Percentiles rank a stretch among this genome's conserved stretches.
Evolutionary conservation across 2,113 vertebrate species (phyloP).

Genomic region (Oplegnathus fasciatus): DNA sequence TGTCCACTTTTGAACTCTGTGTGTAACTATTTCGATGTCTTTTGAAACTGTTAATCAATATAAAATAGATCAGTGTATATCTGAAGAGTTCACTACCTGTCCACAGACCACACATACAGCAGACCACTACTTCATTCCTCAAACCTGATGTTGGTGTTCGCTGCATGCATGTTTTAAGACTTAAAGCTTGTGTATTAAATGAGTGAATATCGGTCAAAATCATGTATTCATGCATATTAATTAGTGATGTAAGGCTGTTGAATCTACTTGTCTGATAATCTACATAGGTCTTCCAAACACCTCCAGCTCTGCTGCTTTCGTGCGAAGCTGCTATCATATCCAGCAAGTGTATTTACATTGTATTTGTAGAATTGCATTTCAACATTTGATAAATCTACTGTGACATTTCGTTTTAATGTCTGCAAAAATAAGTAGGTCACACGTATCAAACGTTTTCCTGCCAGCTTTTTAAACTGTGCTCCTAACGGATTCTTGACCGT

Average conservation of each 20-base stretch:
- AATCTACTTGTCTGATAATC: slow-evolving; percentile 27
- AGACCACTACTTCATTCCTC: not conserved
- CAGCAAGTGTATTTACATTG: slow-evolving; percentile 19
- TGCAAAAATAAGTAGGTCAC: not conserved
- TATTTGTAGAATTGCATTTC: not conserved
- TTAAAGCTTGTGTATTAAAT: slow-evolving; percentile 6
- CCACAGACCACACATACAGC: not conserved
- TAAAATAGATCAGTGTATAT: slow-evolving; percentile 18
- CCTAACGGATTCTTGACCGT: not conserved
- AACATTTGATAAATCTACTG: not conserved
- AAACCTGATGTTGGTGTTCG: not conserved
- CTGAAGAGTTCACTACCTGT: not conserved
- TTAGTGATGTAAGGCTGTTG: slow-evolving; percentile 7
- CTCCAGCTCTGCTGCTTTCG: not conserved
- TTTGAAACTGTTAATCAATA: slow-evolving; percentile 2
- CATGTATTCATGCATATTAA: slow-evolving; percentile 6
- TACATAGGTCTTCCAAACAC: slow-evolving; percentile 42
- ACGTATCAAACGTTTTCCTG: not conserved
- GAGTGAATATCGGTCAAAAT: slow-evolving; percentile 2
- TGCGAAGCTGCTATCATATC: not conserved
- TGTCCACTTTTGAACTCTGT: slow-evolving; percentile 17
- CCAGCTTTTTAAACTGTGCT: slow-evolving; percentile 5
- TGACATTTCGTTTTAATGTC: slow-evolving; percentile 17
- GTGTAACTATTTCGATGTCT: slow-evolving; percentile 13
- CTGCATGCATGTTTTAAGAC: slow-evolving; percentile 29